Percentiles rank a stretch among this genome's conserved stretches.
phyloP scores from a whole-genome alignment of 2,113 vertebrate genomes.

The Solenodon paradoxus region DNA sequence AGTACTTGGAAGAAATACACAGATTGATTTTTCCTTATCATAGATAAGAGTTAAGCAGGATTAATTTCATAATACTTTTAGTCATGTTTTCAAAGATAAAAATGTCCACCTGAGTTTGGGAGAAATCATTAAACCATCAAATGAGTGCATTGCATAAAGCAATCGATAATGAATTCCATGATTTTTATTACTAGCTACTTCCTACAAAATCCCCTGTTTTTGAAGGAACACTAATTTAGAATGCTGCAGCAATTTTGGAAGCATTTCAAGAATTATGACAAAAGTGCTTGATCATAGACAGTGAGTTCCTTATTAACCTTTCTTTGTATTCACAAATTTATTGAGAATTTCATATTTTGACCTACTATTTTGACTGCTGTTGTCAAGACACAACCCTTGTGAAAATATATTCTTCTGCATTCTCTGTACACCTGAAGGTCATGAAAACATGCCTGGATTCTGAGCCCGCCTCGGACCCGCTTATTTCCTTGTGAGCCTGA shows the following conservation, averaged over 20 bases:
- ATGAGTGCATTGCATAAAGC: neutral
- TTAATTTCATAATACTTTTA: neutral
- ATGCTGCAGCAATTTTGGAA: neutral
- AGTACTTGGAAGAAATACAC: neutral
- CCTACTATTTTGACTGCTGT: neutral
- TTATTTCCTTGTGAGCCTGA: neutral
- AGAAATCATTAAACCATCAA: conserved; percentile 22
- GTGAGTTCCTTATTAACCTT: neutral
- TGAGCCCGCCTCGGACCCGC: neutral
- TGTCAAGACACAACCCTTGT: neutral
- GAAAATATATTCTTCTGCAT: neutral
- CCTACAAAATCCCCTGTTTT: neutral
- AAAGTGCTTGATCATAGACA: neutral
- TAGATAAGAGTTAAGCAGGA: neutral
- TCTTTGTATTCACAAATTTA: neutral
- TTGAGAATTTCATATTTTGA: neutral
- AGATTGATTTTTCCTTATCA: conserved; percentile 4
- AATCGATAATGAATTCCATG: neutral
- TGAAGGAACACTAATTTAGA: neutral
- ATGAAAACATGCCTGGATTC: neutral
- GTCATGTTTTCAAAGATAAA: conserved; percentile 22
- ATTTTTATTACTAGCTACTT: neutral
- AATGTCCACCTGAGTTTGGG: neutral
- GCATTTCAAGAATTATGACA: neutral
- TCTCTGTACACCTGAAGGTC: neutral